Conservation (phyloP, 2,888 invertebrate species). For the Sepiola atlantica region DNA sequence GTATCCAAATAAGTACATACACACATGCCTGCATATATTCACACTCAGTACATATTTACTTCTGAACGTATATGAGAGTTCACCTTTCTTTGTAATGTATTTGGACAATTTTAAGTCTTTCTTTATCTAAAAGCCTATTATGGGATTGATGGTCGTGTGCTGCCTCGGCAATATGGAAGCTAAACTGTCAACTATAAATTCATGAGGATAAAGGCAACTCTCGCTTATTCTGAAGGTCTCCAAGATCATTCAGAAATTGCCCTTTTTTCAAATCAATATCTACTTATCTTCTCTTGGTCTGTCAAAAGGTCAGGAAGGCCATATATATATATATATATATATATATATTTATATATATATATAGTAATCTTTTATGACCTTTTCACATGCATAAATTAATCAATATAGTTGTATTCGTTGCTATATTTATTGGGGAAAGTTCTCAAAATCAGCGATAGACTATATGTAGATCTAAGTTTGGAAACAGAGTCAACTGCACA, state of each 20-base stretch:
- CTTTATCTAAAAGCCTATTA: neutral
- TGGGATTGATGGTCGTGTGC: neutral
- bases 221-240: neutral
- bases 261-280: neutral
- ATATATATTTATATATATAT: neutral
- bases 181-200: conserved; percentile 15
- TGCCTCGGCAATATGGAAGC: neutral
- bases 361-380: too few species aligned
- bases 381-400: too few species aligned
- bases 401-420: too few species aligned
- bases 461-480: too few species aligned
- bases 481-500: too few species aligned
- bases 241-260: neutral
- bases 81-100: too few species aligned
- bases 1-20: neutral
- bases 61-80: too few species aligned
- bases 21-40: neutral
- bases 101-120: neutral
- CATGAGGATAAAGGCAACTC: neutral
- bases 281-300: neutral
- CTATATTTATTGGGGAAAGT: too few species aligned
- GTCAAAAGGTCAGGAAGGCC: neutral
- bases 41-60: neutral
- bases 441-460: too few species aligned
- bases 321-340: neutral